Conservation (phyloP, 2,113 vertebrate genomes). For the Catharus bicknelli region DNA sequence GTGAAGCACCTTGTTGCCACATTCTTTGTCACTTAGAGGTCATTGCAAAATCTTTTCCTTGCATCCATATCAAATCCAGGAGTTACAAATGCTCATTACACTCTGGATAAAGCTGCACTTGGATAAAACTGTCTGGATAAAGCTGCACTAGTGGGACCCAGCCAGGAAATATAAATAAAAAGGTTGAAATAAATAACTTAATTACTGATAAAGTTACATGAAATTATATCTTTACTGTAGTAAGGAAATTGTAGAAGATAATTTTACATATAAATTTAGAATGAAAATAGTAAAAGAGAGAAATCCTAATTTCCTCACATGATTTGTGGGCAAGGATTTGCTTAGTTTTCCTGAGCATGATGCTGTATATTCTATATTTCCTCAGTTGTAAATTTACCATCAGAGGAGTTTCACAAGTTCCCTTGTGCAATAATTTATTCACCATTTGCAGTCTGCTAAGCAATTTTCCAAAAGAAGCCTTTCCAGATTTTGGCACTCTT, state of each 20-base stretch:
- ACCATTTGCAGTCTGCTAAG: neutral
- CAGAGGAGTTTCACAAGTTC: neutral
- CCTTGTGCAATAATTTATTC: neutral
- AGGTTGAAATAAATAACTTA: neutral
- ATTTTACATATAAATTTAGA: neutral
- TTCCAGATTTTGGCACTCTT: neutral
- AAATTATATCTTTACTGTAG: neutral
- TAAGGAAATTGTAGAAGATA: neutral
- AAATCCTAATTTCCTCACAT: neutral
- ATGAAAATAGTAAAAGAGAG: neutral
- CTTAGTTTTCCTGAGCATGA: neutral
- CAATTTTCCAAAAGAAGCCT: neutral
- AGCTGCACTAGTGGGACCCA: accelerated
- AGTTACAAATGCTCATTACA: neutral
- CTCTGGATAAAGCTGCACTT: too few relatives aligned
- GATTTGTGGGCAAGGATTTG: neutral
- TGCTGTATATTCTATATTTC: neutral
- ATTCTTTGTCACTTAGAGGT: neutral
- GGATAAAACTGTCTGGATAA: too few relatives aligned
- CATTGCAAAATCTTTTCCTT: neutral
- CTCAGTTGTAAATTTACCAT: neutral
- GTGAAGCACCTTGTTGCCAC: neutral
- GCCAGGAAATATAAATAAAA: neutral
- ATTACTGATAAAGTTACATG: neutral
- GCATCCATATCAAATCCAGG: neutral